Conservation (phyloP, 2,888 invertebrate genomes). For the Drosophila eohydei region DNA sequence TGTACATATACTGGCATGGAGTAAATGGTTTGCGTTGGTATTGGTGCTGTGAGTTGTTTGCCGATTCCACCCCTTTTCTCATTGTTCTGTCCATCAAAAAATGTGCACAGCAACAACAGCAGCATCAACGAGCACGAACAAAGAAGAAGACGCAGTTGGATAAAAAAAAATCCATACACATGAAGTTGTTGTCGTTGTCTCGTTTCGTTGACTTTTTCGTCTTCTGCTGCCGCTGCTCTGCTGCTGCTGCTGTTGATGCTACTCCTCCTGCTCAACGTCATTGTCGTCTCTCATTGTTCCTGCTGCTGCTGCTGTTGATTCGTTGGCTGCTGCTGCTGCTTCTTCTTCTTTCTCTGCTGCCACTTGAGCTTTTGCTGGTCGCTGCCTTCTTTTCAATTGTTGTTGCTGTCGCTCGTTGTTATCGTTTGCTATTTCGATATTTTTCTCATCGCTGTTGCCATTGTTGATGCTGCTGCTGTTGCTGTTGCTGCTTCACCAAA, state of each 20-base stretch:
- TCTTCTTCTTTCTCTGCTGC: constrained; percentile 30
- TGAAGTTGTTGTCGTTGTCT: constrained; percentile 68
- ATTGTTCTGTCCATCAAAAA: constrained; percentile 85
- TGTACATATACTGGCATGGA: constrained; percentile 14
- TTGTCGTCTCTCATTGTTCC: constrained; percentile 65
- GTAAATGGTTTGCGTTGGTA: constrained; percentile 40
- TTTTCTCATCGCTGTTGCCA: constrained; percentile 51
- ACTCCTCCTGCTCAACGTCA: constrained; percentile 54
- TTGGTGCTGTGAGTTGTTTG: constrained; percentile 59
- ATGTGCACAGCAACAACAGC: constrained; percentile 50
- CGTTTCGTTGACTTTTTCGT: constrained; percentile 71
- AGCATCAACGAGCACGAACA: constrained; percentile 32
- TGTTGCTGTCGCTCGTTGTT: constrained; percentile 51
- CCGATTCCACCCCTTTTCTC: constrained; percentile 84
- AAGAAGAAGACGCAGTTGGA: constrained; percentile 52
- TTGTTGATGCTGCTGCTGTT: constrained; percentile 34
- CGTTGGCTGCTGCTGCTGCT: constrained; percentile 46
- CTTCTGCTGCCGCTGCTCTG: constrained; percentile 40
- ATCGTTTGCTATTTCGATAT: constrained; percentile 71
- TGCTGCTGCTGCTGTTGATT: constrained; percentile 55
- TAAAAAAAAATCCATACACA: constrained; percentile 60
- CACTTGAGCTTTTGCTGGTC: constrained; percentile 66
- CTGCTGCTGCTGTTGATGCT: constrained; percentile 28
- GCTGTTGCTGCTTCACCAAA: constrained; percentile 26
- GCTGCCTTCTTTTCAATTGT: constrained; percentile 67